phyloP scores from a whole-genome alignment of 2,797 vertebrate species.

The Rhinoraja longicauda region DNA sequence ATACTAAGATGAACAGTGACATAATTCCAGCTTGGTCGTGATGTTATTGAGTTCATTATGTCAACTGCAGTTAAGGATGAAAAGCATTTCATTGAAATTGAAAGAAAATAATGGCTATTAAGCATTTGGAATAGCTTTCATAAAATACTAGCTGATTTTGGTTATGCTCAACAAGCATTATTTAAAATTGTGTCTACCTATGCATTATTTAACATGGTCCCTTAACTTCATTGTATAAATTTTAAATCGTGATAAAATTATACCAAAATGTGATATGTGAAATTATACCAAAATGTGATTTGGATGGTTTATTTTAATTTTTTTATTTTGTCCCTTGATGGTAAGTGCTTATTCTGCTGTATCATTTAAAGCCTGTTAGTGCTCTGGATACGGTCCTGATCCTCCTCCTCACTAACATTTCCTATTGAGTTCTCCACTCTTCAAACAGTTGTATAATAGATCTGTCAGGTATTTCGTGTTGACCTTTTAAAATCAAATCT shows the following conservation, averaged over 20 bases:
- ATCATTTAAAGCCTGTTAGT: conserved; percentile 30
- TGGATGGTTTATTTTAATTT: neutral
- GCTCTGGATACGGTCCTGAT: neutral
- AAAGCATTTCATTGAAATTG: neutral
- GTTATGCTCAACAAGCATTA: neutral
- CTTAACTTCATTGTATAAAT: neutral
- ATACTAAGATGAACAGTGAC: neutral
- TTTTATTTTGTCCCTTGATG: neutral
- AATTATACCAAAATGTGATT: neutral
- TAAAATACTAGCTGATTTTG: neutral
- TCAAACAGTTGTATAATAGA: conserved; percentile 7
- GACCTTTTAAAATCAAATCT: conserved; percentile 38
- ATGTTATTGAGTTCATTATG: neutral
- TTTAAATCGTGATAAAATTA: neutral
- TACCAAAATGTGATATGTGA: neutral
- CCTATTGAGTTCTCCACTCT: conserved; percentile 32
- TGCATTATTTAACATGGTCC: neutral
- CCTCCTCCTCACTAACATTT: conserved; percentile 37
- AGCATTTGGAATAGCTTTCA: neutral
- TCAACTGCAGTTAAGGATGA: neutral
- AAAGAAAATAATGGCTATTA: neutral
- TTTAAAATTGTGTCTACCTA: neutral
- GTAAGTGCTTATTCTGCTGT: conserved; percentile 28
- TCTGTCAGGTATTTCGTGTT: neutral
- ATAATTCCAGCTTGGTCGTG: neutral